Conservation (phyloP, 2,888 invertebrate species). For the Oegoconia quadripuncta region DNA sequence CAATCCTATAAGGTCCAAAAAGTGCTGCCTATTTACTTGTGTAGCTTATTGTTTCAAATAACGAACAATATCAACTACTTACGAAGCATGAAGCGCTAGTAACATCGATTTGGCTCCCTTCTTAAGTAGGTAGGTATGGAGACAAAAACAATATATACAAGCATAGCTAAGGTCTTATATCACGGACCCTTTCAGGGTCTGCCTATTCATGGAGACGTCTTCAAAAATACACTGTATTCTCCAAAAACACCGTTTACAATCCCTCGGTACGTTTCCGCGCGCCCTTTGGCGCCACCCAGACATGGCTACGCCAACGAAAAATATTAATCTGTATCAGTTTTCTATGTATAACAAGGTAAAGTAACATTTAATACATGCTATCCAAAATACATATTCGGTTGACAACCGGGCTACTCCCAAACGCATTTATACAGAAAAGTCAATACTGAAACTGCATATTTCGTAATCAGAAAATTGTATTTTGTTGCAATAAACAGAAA, state of each 20-base stretch:
- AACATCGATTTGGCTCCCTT: too few relatives aligned
- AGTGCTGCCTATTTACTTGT: too few relatives aligned
- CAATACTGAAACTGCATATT: conserved; percentile 39
- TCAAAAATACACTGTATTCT: background rate
- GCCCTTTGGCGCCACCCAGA: conserved; percentile 48
- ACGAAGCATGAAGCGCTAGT: too few relatives aligned
- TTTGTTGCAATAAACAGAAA: conserved; percentile 10
- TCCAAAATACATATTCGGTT: conserved; percentile 19
- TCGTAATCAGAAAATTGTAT: conserved; percentile 18
- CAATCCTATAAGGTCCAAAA: too few relatives aligned
- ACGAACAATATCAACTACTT: too few relatives aligned
- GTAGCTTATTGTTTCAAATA: too few relatives aligned
- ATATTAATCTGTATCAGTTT: conserved; percentile 31
- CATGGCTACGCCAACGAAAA: conserved; percentile 42
- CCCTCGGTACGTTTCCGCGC: background rate
- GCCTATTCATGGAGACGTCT: background rate
- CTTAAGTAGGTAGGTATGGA: too few relatives aligned
- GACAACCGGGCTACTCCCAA: conserved; percentile 20
- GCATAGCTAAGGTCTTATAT: background rate
- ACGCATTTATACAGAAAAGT: conserved; percentile 38
- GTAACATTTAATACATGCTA: conserved; percentile 9
- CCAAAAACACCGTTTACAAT: background rate
- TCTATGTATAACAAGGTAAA: conserved; percentile 18
- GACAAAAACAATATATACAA: background rate
- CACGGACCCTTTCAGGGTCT: background rate